Percentiles rank a stretch among this genome's conserved stretches.
These are phyloP conservation scores for Neoitamus cyanurus DNA, from an alignment of 2,888 invertebrate genomes.

Conservation along the genomic window DNA sequence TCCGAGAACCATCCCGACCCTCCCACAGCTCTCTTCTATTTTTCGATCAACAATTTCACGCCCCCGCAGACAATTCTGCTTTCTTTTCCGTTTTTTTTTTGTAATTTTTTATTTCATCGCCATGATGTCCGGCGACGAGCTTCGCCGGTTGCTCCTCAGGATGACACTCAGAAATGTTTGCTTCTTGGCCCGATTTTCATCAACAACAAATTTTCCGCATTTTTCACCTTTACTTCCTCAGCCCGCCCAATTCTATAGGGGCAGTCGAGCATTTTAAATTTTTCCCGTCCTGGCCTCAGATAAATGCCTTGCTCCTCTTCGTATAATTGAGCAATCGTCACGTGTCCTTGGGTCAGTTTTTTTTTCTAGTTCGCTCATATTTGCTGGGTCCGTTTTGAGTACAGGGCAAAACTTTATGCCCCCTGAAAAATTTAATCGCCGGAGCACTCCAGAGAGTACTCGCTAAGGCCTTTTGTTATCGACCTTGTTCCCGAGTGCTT, in stretches of 20 bases:
- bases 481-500: no score
- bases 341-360: neutral
- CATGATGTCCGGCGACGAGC: neutral
- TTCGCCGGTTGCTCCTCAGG: neutral
- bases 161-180: neutral
- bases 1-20: neutral
- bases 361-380: constrained; percentile 17
- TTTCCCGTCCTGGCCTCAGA: neutral
- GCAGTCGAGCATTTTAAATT: neutral
- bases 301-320: neutral
- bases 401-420: neutral
- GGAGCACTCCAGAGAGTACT: neutral
- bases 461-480: neutral
- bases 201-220: neutral
- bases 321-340: constrained; percentile 13
- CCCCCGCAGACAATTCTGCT: neutral
- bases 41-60: neutral
- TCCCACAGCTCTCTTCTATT: neutral
- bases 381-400: constrained; percentile 1
- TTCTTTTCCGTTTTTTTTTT: neutral
- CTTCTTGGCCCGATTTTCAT: neutral
- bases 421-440: neutral
- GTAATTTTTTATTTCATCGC: neutral
- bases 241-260: no score
- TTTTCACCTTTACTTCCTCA: neutral